Evolutionary conservation across 2,888 invertebrate species (phyloP), one percentile per base, ranked within the genome.

Genomic region (Drosophila austrosaltans): DNA sequence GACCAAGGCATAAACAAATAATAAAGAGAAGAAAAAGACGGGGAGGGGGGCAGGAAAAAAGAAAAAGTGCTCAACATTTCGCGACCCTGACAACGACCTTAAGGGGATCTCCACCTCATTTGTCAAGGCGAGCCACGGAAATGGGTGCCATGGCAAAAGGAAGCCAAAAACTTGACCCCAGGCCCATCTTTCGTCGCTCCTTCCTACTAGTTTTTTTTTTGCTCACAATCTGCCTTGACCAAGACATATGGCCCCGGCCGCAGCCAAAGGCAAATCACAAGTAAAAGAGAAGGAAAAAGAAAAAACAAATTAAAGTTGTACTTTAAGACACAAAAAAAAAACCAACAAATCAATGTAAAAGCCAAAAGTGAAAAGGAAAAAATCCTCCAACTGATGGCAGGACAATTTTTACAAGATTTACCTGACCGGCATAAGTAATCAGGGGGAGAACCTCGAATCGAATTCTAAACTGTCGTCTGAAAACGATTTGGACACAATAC

Each of bases 81-180:
- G 84, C 83, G 87, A 78, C 87, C 89, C 83, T 88, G 84, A 66
- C 89, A 84, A 79, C 83, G 87, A 89, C 87, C 84, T 88, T 87
- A 81, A 73, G 71, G 84, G 68, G 82, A 69, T 65, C 79, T 78
- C 88, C 84, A 71, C 63, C 79, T 78, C 88, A 86, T 86, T 86
- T 86, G 86, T 86, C 89, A 86, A 77, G 79, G 75, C 74, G 75
- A 69, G 63, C 68, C 73, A 73, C 69, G 78, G 53, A 60, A 54
- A n/a, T 53, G 40, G 25, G 1, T 20, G 56, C 40, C 20, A 3
- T 22, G 3, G 20, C 6, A 40, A 8, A 73, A 66, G 70, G 69
- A 72, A 77, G 69, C 81, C 78, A 61, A 81, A 61, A 81, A 36
- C 32, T 48, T 48, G 48, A 66, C 79, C 68, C 63, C 58, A 57